Base-by-base conservation (phyloP, 2,797 vertebrate genomes). In the Sus cebifrons region DNA sequence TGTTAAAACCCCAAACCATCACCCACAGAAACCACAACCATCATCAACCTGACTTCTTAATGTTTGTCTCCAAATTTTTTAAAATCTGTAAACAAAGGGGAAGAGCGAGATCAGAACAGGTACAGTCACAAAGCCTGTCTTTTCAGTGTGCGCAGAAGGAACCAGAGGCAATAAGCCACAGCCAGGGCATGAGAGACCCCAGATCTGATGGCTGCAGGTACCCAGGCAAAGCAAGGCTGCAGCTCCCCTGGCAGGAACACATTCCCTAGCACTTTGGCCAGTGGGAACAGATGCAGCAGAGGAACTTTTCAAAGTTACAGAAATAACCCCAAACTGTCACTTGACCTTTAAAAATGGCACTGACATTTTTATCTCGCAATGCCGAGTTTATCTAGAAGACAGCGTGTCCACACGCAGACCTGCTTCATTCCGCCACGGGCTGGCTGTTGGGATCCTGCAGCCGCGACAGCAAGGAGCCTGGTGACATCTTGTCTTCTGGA, bases 271-370 rank as follows among this genome's bases (percentile, higher is more conserved):
- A n/a, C n/a, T 94, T 73, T 21, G 5, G 3, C 44, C 85, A 86
- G 40, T 62, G 21, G 17, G 86, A 94, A 82, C 91, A 96, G 96
- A 96, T 52, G 81, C 9, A 90, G 87, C 85, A 6, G 27, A 89
- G 73, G 73, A 96, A 95, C 96, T 96, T 93, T 40, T 18, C 82
- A 92, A 79, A 86, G 94, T 86, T 70, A 96, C 68, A 74, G 68
- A 96, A 97, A 97, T 96, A 94, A 86, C 68, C 83, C 70, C 95
- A 92, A 86, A 97, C 95, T 83, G 73, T 96, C 95, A 70, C 16
- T 56, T 93, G 93, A 90, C 91, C 97, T 98, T 98, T 97, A 77
- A 90, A 97, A 97, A 54, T 4, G 29, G 93, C 77, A 93, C 81
- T 96, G 94, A 73, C 89, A 96, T 96, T 98, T 97, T 83, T 83